Conservation (phyloP, 2,113 vertebrate genomes). For the Hippoglossus stenolepis region DNA sequence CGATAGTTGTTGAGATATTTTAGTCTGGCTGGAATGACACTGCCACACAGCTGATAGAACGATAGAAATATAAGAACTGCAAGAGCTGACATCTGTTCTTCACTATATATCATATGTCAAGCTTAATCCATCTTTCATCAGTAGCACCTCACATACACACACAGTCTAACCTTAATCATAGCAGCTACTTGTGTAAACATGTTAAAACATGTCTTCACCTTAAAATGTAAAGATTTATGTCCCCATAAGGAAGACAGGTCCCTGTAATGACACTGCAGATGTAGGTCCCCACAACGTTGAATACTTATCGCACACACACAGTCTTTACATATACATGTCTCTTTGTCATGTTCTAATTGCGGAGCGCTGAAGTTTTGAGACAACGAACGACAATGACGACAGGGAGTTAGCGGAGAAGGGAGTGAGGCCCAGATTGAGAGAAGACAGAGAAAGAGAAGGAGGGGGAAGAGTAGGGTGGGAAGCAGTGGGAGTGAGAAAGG, state of each 20-base stretch:
- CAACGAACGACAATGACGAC: conserved; percentile 47
- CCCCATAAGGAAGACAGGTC: too few relatives aligned
- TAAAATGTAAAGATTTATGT: too few relatives aligned
- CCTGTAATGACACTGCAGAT: too few relatives aligned
- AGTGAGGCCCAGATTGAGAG: conserved; percentile 15
- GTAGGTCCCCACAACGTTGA: too few relatives aligned
- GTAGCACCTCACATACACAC: background rate
- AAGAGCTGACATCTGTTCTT: conserved; percentile 14
- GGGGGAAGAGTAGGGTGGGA: background rate
- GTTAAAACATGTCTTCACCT: too few relatives aligned
- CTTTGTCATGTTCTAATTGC: conserved; percentile 54
- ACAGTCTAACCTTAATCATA: too few relatives aligned
- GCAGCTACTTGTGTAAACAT: too few relatives aligned
- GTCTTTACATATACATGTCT: background rate
- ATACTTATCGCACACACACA: background rate
- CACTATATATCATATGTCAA: conserved; percentile 26
- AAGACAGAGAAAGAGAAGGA: conserved; percentile 1
- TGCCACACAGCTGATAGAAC: background rate
- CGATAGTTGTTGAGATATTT: background rate
- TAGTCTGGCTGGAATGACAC: background rate
- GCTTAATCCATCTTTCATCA: conserved; percentile 1
- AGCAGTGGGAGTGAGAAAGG: conserved; percentile 50
- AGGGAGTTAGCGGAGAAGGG: conserved; percentile 5
- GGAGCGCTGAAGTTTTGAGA: conserved; percentile 53
- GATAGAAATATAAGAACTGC: background rate